Evolutionary conservation across 1,140 invertebrate species (phyloP), one percentile per base, ranked within the genome.

Genomic region (Harpegnathos saltator): DNA sequence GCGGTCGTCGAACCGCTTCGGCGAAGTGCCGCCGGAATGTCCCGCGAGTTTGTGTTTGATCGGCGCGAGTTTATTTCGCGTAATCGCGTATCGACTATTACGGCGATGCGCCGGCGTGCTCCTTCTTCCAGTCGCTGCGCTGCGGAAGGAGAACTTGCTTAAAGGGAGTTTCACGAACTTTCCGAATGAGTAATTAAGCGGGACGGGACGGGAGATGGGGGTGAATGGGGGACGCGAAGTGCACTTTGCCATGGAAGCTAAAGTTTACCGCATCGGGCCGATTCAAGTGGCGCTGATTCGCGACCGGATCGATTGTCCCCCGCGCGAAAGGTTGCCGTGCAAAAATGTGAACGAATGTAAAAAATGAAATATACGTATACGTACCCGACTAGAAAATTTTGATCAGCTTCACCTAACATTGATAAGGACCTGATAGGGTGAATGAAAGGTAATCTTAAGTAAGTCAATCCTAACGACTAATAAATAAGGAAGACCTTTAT

Each of bases 161-260:
- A 82, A 90, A 87, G 77, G 61, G 81, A 90, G 86, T 89, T 89
- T 84, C 85, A 62, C 54, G 26, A 82, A 90, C 85, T 89, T 83
- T 83, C 26, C 65, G 87, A 90, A 90, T 89, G 89, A 90, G 83
- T 90, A 90, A 90, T 90, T 90, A 90, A 90, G 73, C 87, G 84
- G 75, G 71, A 82, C 71, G 65, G 50, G 50, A 78, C 78, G 61
- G 26, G 66, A 66, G 33, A 7, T 1, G 33, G 7, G 33, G 7
- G 7, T 1, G 33, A 7, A 7, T 7, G n/a, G 29, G 29, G 29
- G 38, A 44, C 38, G 38, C 50, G 84, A 66, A 90, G 86, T 77
- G 85, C 65, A 89, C 78, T 89, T 85, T 54, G 58, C 50, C 62
- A 22, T 22, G 59, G 88, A 73, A 71, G 68, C 83, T 65, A 48